Percentiles rank a stretch among this genome's conserved stretches.
These are phyloP conservation scores for Varanus komodoensis DNA, from an alignment of 2,113 vertebrate genomes.

Conservation along the genomic window DNA sequence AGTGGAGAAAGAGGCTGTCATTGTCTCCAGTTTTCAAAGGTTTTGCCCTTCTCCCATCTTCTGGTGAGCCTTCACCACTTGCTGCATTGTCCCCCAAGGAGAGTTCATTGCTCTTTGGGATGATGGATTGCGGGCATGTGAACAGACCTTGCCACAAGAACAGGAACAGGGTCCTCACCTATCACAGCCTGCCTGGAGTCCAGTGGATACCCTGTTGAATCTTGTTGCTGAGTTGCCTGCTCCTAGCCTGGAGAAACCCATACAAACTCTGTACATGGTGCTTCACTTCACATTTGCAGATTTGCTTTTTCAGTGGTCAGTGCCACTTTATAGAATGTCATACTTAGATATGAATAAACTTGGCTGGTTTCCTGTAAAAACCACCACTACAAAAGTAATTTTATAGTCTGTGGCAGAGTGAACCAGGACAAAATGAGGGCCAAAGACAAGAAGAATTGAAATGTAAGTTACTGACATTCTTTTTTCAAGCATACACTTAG, in stretches of 20 bases:
- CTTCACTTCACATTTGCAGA: neutral
- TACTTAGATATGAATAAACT: constrained; percentile 21
- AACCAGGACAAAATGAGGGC: constrained; percentile 24
- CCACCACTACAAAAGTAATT: constrained; percentile 1
- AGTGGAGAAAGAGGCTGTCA: neutral
- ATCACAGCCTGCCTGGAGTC: too few relatives aligned
- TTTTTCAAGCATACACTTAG: constrained; percentile 38
- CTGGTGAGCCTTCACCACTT: neutral
- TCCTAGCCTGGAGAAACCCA: neutral
- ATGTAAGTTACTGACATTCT: neutral
- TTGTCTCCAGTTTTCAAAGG: neutral
- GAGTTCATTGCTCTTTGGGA: neutral
- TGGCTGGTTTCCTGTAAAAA: constrained; percentile 1
- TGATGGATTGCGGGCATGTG: neutral
- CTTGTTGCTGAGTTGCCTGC: neutral
- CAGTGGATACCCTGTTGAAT: too few relatives aligned
- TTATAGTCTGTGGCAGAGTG: too few relatives aligned
- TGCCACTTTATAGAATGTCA: neutral
- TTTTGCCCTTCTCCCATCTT: neutral
- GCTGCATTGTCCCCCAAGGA: neutral
- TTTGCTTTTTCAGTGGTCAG: neutral
- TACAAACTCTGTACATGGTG: neutral
- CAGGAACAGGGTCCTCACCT: too few relatives aligned
- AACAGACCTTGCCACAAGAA: neutral
- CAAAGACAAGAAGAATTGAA: constrained; percentile 13